Base-by-base conservation (phyloP, 2,797 vertebrate genomes). In the Arremon aurantiirostris region DNA sequence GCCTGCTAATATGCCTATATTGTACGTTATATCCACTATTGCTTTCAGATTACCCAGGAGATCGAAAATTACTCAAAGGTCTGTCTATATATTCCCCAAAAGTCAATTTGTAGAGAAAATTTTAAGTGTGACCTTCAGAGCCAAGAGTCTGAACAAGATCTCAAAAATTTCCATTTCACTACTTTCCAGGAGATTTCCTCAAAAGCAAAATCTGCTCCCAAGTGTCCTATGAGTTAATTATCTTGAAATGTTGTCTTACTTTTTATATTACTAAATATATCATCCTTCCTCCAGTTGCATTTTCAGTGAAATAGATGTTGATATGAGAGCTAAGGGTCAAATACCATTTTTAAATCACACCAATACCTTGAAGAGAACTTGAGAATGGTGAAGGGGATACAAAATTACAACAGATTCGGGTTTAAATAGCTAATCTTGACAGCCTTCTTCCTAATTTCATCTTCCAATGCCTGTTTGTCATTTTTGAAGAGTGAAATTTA, bases 401-500 rank as follows among this genome's bases (percentile, higher is more conserved):
- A 69, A 77, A 83, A 41, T 35, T n/a, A 14, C 7, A 61, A 9
- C 2, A n/a, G 2, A 37, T 86, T 34, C 59, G 23, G 4, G 7
- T 81, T 65, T 35, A 77, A 72, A 57, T 16, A 69, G 17, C 21
- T 64, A 47, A 20, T 49, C 34, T 65, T 78, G 4, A 42, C 24
- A 53, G 8, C 17, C 3, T 37, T 71, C 69, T 86, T 30, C 37
- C 75, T 47, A 73, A 50, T n/a, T 44, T 16, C 16, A 32, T 61
- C 32, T 73, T 63, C 49, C 0, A 8, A 56, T 4, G 22, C 22
- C 39, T 81, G 64, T 53, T 14, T 35, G 7, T 56, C 30, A 69
- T 86, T 93, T 78, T 68, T 84, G 21, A 52, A 71, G 19, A 60
- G 46, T 68, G 47, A 87, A 83, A 57, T 55, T 71, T 39, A 35